A percentile compares a stretch with the other conserved stretches of the same genome.
Conservation (phyloP, 2,113 vertebrate species). For the Cyanistes caeruleus region DNA sequence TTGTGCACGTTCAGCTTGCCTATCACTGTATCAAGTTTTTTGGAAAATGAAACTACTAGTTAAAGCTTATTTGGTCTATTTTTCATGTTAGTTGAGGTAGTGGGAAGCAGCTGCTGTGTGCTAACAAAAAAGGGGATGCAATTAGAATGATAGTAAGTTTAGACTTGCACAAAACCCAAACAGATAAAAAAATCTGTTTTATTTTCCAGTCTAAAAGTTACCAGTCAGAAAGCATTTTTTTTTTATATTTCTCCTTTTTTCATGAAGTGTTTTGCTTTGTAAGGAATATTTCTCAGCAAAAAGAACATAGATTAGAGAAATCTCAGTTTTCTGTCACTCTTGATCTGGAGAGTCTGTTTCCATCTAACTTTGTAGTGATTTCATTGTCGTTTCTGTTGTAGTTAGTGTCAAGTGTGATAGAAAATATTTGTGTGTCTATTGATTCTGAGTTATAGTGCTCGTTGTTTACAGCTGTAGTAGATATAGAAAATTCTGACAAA, state of each 20-base stretch:
- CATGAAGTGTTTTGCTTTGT: neutral
- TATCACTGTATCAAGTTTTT: neutral
- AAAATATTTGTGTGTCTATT: conserved; percentile 1
- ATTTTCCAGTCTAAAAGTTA: neutral
- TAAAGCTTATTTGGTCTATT: neutral
- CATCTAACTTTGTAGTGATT: conserved; percentile 18
- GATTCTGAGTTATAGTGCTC: neutral
- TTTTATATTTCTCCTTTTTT: neutral
- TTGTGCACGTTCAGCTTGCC: neutral
- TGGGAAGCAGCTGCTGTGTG: neutral
- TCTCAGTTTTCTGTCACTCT: conserved; percentile 7
- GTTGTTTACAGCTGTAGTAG: neutral
- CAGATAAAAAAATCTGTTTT: neutral
- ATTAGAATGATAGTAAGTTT: neutral
- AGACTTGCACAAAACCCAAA: neutral
- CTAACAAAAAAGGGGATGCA: neutral
- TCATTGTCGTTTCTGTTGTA: conserved; percentile 20
- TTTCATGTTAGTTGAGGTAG: neutral
- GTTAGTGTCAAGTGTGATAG: conserved; percentile 32
- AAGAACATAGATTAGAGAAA: neutral
- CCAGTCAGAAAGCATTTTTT: neutral
- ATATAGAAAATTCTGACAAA: conserved; percentile 8
- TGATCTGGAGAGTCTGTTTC: neutral
- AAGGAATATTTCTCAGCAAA: neutral
- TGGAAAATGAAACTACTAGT: neutral